Evolutionary conservation across 2,797 vertebrate species (phyloP).

Genomic region (Hybognathus amarus): DNA sequence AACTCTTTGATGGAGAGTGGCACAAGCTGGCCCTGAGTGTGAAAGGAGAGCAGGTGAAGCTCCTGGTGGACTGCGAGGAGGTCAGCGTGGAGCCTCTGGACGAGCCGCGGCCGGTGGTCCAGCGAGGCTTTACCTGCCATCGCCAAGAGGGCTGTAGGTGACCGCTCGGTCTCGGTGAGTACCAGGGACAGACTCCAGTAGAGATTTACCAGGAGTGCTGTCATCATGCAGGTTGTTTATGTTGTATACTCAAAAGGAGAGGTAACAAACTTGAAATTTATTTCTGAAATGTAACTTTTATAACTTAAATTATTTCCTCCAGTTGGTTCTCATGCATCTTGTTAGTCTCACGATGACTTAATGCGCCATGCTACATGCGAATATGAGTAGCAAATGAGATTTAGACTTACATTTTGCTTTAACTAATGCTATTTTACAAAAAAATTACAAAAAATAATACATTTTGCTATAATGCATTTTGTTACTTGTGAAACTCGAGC

Average conservation of each 20-base stretch:
- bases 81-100: constrained; percentile 66
- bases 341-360: not conserved
- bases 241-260: not conserved
- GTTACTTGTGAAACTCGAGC: not conserved
- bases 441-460: no score
- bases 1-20: constrained; percentile 78
- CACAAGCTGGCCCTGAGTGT: constrained; percentile 78
- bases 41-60: constrained; percentile 71
- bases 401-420: not conserved
- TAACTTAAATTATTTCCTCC: not conserved
- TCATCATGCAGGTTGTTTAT: not conserved
- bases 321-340: not conserved
- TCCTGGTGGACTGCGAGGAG: constrained; percentile 77
- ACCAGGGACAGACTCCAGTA: not conserved
- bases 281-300: not conserved
- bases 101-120: constrained; percentile 64
- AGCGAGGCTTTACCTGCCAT: constrained; percentile 70
- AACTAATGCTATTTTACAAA: no score
- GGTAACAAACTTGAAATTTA: not conserved
- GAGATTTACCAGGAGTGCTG: not conserved
- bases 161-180: constrained; percentile 71
- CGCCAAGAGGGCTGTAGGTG: constrained; percentile 70
- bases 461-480: not conserved
- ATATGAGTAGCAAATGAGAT: not conserved
- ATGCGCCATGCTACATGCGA: not conserved